A percentile compares a stretch with the other conserved stretches of the same genome.
Conservation (phyloP, 2,888 invertebrate genomes). For the Tiliacea aurago region DNA sequence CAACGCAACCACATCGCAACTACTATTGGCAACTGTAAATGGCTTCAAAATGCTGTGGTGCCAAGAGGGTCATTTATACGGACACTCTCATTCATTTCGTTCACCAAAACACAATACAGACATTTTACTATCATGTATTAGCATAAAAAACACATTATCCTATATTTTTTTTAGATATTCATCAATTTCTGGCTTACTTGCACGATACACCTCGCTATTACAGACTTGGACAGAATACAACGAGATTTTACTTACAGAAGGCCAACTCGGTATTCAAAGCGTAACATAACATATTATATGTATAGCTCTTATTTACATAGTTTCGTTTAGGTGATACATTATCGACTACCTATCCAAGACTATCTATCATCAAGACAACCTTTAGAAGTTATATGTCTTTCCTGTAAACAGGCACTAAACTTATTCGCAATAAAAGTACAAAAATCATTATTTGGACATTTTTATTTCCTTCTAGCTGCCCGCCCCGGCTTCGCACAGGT, state of each 20-base stretch:
- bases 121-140: slow-evolving; percentile 13
- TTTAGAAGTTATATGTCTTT: not conserved
- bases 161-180: slow-evolving; percentile 6
- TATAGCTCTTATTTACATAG: not conserved
- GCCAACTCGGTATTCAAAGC: not conserved
- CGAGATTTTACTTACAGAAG: slow-evolving; percentile 15
- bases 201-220: slow-evolving; percentile 17
- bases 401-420: not conserved
- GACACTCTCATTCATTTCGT: not conserved
- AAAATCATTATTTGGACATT: too few relatives aligned
- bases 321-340: not conserved
- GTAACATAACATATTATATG: not conserved
- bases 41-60: too few relatives aligned
- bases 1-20: too few relatives aligned
- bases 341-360: not conserved
- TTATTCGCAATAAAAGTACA: too few relatives aligned
- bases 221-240: slow-evolving; percentile 2
- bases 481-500: too few relatives aligned
- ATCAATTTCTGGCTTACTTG: slow-evolving; percentile 13
- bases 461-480: too few relatives aligned
- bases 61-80: too few relatives aligned
- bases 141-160: not conserved
- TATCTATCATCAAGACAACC: not conserved
- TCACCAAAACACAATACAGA: not conserved
- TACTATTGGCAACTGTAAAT: too few relatives aligned